phyloP scores from a whole-genome alignment of 2,797 vertebrate species.

The Labeo calbasu region DNA sequence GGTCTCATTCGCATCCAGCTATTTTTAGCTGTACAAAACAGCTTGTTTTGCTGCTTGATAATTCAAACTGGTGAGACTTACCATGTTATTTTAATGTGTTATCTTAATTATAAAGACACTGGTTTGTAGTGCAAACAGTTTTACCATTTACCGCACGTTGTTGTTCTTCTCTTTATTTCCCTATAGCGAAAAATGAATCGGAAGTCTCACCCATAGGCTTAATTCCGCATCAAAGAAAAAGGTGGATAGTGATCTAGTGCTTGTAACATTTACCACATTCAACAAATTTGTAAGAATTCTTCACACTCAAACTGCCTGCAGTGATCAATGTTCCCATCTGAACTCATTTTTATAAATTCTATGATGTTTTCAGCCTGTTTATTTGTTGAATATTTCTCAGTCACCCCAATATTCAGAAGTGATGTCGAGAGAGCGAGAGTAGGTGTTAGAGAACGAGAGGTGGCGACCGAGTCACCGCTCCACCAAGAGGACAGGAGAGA shows the following conservation, averaged over 20 bases:
- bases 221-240: no score
- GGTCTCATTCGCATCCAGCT: no score
- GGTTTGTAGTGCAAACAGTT: no score
- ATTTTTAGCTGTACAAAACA: no score
- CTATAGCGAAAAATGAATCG: no score
- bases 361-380: slow-evolving; percentile 6
- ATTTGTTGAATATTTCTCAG: not conserved
- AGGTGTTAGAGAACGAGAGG: slow-evolving; percentile 29
- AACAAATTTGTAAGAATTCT: not conserved
- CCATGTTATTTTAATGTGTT: no score
- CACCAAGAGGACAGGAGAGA: slow-evolving; percentile 41
- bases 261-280: not conserved
- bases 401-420: not conserved
- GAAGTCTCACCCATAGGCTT: no score
- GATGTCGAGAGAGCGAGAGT: slow-evolving; percentile 50
- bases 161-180: no score
- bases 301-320: not conserved
- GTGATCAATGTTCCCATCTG: not conserved
- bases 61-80: no score
- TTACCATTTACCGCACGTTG: no score
- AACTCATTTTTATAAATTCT: not conserved
- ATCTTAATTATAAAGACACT: no score
- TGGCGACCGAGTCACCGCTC: slow-evolving; percentile 33
- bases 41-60: no score
- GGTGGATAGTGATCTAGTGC: not conserved